A percentile compares a stretch with the other conserved stretches of the same genome.
Evolutionary conservation across 2,113 vertebrate species (phyloP).

Genomic region (Coptodon rendalli): DNA sequence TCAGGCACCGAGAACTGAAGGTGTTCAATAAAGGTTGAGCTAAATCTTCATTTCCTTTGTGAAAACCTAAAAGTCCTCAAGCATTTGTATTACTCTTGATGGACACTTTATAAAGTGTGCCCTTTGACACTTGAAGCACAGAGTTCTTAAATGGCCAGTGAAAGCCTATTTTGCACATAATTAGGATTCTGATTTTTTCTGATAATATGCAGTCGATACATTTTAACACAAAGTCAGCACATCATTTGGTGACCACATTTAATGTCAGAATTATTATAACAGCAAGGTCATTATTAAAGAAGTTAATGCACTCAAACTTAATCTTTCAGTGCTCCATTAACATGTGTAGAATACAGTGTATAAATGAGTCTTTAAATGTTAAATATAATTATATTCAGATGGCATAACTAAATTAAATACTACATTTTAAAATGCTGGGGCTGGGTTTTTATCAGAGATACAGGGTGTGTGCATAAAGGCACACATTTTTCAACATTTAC

Average conservation of each 20-base stretch:
- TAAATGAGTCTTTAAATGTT: background rate
- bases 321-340: background rate
- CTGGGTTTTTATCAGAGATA: background rate
- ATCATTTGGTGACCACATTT: background rate
- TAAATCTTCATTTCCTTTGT: background rate
- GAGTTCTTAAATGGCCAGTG: background rate
- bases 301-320: background rate
- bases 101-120: background rate
- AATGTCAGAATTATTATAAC: background rate
- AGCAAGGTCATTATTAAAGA: background rate
- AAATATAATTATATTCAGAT: background rate
- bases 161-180: background rate
- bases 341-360: background rate
- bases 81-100: background rate
- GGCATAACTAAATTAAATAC: background rate
- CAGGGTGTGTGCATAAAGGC: background rate
- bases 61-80: background rate
- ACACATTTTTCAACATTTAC: background rate
- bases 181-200: background rate
- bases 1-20: background rate
- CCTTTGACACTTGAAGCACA: background rate
- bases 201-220: background rate
- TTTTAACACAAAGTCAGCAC: background rate
- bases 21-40: background rate
- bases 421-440: background rate